Percentiles rank a stretch among this genome's conserved stretches.
Evolutionary conservation across 2,113 vertebrate genomes (phyloP).

Genomic region (Vireo altiloquus): DNA sequence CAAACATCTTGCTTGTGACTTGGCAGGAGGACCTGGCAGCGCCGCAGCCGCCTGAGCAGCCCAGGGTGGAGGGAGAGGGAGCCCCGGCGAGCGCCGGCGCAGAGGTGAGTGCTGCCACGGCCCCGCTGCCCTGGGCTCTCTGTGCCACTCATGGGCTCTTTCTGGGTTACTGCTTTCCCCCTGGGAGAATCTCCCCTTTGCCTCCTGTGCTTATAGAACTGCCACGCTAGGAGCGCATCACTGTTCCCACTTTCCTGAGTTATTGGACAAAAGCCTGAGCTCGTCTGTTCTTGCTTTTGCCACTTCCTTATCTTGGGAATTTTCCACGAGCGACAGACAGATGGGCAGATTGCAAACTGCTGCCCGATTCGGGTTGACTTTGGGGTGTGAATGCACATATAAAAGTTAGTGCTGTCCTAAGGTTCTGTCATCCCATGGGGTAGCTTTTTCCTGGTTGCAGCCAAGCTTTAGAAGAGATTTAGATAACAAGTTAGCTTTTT

Average conservation of each 20-base stretch:
- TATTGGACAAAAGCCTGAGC: background rate
- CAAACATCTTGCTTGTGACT: background rate
- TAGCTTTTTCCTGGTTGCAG: background rate
- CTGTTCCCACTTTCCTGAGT: background rate
- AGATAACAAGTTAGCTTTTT: background rate
- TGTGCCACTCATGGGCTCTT: accelerated
- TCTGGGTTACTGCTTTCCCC: background rate
- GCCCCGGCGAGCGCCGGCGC: background rate
- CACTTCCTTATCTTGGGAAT: background rate
- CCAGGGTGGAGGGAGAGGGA: constrained; percentile 8
- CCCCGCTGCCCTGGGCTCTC: accelerated
- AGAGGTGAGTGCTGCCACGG: constrained; percentile 34
- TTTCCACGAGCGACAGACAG: background rate
- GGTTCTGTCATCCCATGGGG: background rate
- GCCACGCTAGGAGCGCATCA: accelerated
- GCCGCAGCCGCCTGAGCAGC: constrained; percentile 1
- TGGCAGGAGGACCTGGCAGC: constrained; percentile 66
- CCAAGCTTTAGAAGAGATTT: background rate
- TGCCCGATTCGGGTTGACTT: background rate
- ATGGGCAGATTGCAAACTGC: background rate
- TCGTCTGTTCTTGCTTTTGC: background rate
- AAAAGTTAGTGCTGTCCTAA: background rate
- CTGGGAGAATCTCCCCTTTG: background rate
- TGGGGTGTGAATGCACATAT: background rate
- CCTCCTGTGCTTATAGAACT: background rate